phyloP scores from a whole-genome alignment of 2,113 vertebrate species.

The Chamaea fasciata region DNA sequence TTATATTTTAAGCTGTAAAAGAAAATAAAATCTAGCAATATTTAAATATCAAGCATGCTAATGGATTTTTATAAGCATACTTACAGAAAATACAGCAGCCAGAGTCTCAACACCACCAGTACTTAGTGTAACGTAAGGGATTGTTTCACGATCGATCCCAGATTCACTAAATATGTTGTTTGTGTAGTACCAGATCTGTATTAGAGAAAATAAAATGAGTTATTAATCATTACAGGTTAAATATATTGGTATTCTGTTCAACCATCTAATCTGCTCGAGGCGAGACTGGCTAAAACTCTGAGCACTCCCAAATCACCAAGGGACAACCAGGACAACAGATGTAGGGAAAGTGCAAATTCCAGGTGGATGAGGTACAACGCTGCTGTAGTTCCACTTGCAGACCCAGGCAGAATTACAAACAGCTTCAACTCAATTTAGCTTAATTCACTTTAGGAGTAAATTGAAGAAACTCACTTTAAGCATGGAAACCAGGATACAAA shows the following conservation, averaged over 20 bases:
- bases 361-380: not conserved
- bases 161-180: slow-evolving; percentile 84
- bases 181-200: slow-evolving; percentile 96
- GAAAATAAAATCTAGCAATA: not conserved
- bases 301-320: accelerated
- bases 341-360: not conserved
- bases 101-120: slow-evolving; percentile 86
- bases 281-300: not conserved
- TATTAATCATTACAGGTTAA: not conserved
- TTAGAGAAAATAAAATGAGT: not conserved
- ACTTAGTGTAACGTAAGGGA: slow-evolving; percentile 89
- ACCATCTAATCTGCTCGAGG: not conserved
- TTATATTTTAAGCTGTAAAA: not conserved
- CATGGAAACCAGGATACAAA: not conserved
- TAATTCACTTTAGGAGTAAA: slow-evolving; percentile 9
- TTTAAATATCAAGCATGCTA: not conserved
- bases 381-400: not conserved
- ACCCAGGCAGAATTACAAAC: slow-evolving; percentile 4
- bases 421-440: not conserved
- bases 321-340: not conserved
- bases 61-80: slow-evolving; percentile 42
- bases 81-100: slow-evolving; percentile 88
- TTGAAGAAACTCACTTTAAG: slow-evolving; percentile 3
- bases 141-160: slow-evolving; percentile 73
- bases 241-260: not conserved